Conservation (phyloP, 2,888 invertebrate species). For the Cerastis rubricosa region DNA sequence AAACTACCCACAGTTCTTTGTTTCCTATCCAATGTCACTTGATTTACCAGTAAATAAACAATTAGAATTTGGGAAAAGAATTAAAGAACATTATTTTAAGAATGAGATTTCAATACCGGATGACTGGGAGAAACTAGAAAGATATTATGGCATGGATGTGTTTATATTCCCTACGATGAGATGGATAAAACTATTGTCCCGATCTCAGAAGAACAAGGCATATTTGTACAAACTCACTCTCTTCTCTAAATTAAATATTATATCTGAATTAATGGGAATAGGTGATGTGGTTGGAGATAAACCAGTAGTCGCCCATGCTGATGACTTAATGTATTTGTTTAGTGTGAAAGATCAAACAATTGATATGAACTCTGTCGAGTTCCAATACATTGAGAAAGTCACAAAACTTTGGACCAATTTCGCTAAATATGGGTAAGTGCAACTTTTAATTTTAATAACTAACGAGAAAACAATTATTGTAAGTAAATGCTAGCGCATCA, state of each 20-base stretch:
- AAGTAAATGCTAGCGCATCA: not conserved
- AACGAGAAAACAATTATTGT: not conserved
- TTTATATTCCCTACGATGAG: slow-evolving; percentile 64
- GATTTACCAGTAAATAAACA: slow-evolving; percentile 59
- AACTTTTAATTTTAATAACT: not conserved
- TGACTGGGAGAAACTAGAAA: slow-evolving; percentile 62
- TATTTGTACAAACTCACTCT: slow-evolving; percentile 73
- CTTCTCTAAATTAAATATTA: slow-evolving; percentile 70
- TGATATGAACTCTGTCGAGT: slow-evolving; percentile 59
- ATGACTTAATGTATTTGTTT: slow-evolving; percentile 74
- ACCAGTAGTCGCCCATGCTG: slow-evolving; percentile 66
- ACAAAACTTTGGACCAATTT: slow-evolving; percentile 76
- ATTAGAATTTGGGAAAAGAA: slow-evolving; percentile 64
- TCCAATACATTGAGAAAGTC: slow-evolving; percentile 68
- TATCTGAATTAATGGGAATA: slow-evolving; percentile 58
- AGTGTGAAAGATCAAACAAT: slow-evolving; percentile 51
- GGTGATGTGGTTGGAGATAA: slow-evolving; percentile 52
- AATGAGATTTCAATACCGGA: slow-evolving; percentile 53
- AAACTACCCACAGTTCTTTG: slow-evolving; percentile 58
- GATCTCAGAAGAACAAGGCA: slow-evolving; percentile 64
- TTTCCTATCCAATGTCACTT: slow-evolving; percentile 56
- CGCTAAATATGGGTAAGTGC: slow-evolving; percentile 76
- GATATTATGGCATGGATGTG: slow-evolving; percentile 45
- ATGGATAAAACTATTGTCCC: slow-evolving; percentile 67
- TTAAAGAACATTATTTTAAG: slow-evolving; percentile 69